Evolutionary conservation across 2,888 invertebrate species (phyloP), one percentile per base, ranked within the genome.

Genomic region (Lepidonotus clava): DNA sequence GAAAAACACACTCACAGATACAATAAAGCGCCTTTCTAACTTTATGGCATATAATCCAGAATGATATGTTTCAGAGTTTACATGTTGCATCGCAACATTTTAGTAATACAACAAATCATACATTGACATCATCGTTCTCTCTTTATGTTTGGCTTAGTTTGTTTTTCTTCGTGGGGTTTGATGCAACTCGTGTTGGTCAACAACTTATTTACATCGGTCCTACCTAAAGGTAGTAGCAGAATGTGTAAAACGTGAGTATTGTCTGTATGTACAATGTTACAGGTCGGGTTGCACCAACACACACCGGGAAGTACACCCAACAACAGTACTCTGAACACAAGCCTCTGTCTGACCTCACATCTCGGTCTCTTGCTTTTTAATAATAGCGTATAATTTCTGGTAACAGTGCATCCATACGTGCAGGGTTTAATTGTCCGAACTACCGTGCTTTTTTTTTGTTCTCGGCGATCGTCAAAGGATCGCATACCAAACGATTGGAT

Each of bases 61-160:
- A 80, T 80, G 80, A 80, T 80, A 80, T 80, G 80, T 80, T 80
- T 80, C 80, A 80, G 80, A 80, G 80, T 80, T 80, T 80, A 80
- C 24, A 51, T 24, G 80, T 80, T 80, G 80, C 80, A 80, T 80
- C 18, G 80, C 80, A 80, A 80, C 80, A 24, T 80, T 8, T 80
- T 46, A 80, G 80, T 46, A 80, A 80, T 80, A 80, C 80, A 80
- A 80, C 80, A 80, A 80, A 80, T 80, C 80, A 80, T 80, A 80
- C 80, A 80, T 34, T 80, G 80, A 80, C 51, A 51, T 11, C 51
- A 51, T 80, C 71, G 71, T 71, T 71, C 71, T 71, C n/a, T 46
- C 18, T 46, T 46, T 8, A 18, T 8, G 46, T 8, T 46, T 71
- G 36, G 34, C 38, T 34, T 71, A 38, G 34, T 71, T 38, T 71